Evolutionary conservation across 2,888 invertebrate species (phyloP).

Genomic region (Aelia acuminata): DNA sequence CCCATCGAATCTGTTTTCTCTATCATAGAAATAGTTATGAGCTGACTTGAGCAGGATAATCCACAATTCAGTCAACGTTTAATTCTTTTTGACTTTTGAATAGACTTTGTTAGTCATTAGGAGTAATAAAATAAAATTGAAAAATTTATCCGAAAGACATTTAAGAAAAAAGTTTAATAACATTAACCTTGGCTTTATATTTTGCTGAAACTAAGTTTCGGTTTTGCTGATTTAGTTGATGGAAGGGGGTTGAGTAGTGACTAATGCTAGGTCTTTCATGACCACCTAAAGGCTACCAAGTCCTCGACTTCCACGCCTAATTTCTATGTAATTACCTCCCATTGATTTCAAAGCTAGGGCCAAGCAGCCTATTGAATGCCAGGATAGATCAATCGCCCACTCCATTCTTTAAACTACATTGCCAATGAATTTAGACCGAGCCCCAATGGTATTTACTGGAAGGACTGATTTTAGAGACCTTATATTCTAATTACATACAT

Average conservation of each 20-base stretch:
- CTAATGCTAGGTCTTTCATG: too few relatives aligned
- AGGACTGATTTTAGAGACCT: neutral
- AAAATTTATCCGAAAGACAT: too few relatives aligned
- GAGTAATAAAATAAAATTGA: too few relatives aligned
- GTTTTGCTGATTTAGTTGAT: too few relatives aligned
- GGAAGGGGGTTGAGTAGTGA: too few relatives aligned
- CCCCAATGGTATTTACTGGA: neutral
- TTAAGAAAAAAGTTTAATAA: too few relatives aligned
- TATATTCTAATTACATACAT: too few relatives aligned
- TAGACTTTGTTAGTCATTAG: too few relatives aligned
- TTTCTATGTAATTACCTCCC: neutral
- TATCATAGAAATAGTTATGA: neutral
- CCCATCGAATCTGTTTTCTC: neutral
- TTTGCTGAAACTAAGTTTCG: too few relatives aligned
- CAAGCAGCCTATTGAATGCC: neutral
- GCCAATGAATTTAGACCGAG: neutral
- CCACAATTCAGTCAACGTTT: neutral
- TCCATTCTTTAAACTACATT: slow-evolving; percentile 2
- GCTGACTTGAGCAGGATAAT: neutral
- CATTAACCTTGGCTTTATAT: too few relatives aligned
- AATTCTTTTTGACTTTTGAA: too few relatives aligned
- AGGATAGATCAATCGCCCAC: neutral
- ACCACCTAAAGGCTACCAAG: neutral
- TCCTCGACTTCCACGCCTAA: neutral
- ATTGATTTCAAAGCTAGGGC: neutral